Evolutionary conservation across 1,140 invertebrate species (phyloP), one percentile per base, ranked within the genome.

Genomic region (Drosophila chauvacae): DNA sequence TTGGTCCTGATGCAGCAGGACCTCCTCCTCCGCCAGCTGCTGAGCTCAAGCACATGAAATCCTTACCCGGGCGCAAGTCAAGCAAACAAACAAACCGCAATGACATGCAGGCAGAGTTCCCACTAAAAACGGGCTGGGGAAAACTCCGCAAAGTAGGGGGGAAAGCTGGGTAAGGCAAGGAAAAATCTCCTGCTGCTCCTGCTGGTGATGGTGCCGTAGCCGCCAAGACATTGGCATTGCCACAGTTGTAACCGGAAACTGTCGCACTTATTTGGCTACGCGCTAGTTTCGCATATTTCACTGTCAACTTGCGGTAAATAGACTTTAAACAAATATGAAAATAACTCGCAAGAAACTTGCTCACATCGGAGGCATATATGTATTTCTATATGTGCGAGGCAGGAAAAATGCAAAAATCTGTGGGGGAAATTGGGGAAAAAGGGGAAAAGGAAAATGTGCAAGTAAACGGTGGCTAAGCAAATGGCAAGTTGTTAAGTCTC

Each of bases 241-340:
- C 85, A 90, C 85, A 85, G 85, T 90, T 90, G 85, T 90, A 88
- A 88, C 85, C 85, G 85, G 85, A 88, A 88, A 88, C 85, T 90
- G 85, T 90, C 85, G 85, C 85, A 88, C 85, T 88, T 88, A 88
- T 88, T 88, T 88, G 85, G 85, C 85, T 88, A 88, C 85, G 85
- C 85, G 85, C 85, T 88, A 90, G 85, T 88, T 90, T 85, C 85
- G 85, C 85, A 88, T 88, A 88, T 88, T 88, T 88, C 85, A 88
- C 85, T 88, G 85, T 88, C 85, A 88, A 90, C 85, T 88, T 88
- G 85, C 85, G 85, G 85, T 88, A 88, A 88, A 88, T 88, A 88
- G 85, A 90, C 85, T 88, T 88, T 88, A 88, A 90, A 88, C 85
- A 88, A 88, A 88, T 88, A 88, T 88, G 85, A 90, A 90, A 88